Percentiles rank a stretch among this genome's conserved stretches.
These are phyloP conservation scores for Drosophila gunungcola DNA, from an alignment of 1,140 invertebrate species.

Conservation along the genomic window DNA sequence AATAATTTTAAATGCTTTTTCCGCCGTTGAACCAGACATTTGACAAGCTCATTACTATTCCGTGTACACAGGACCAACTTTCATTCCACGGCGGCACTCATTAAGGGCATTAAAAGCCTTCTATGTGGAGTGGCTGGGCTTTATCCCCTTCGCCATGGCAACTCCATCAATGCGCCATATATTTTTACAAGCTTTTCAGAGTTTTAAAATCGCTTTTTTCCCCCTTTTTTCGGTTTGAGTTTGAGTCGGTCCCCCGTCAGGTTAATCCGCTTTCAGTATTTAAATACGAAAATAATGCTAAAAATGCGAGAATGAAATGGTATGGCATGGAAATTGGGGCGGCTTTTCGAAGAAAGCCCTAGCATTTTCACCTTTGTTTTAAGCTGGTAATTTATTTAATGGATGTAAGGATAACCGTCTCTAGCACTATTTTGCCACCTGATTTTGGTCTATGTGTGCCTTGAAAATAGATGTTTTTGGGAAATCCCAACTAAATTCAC, in stretches of 20 bases:
- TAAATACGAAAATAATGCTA: constrained; percentile 78
- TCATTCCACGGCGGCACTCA: constrained; percentile 56
- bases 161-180: constrained; percentile 73
- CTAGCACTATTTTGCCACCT: constrained; percentile 36
- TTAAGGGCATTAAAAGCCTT: constrained; percentile 78
- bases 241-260: constrained; percentile 32
- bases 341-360: constrained; percentile 1
- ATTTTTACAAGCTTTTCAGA: constrained; percentile 65
- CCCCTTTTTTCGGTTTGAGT: not conserved
- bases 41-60: constrained; percentile 52
- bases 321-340: constrained; percentile 1
- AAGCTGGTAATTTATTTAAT: constrained; percentile 62
- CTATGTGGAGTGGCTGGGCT: constrained; percentile 53
- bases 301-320: constrained; percentile 38
- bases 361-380: constrained; percentile 35
- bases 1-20: constrained; percentile 33
- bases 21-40: constrained; percentile 13
- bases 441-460: constrained; percentile 31
- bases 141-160: constrained; percentile 55
- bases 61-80: constrained; percentile 33
- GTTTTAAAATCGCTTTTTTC: constrained; percentile 39
- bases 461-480: constrained; percentile 35
- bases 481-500: constrained; percentile 74
- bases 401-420: constrained; percentile 56
- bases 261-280: constrained; percentile 81